Percentiles rank a stretch among this genome's conserved stretches.
Evolutionary conservation across 2,888 invertebrate genomes (phyloP).

Genomic region (Eretmocerus hayati): DNA sequence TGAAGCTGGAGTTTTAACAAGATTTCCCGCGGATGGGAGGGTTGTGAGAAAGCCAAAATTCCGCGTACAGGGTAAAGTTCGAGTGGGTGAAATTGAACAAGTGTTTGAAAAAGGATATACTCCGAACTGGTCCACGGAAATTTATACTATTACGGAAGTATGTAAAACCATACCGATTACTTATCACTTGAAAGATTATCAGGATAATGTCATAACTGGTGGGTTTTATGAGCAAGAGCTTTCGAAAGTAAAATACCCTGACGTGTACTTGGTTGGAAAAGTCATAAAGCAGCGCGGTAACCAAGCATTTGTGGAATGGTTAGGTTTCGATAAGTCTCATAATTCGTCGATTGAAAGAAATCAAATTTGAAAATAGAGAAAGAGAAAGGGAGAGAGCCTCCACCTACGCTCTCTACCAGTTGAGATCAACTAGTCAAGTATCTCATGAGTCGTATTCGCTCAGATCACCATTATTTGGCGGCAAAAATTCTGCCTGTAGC

Average conservation of each 20-base stretch:
- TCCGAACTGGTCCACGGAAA: conserved; percentile 35
- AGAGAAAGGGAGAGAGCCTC: too few species aligned
- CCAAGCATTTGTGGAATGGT: conserved; percentile 15
- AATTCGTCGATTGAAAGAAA: conserved; percentile 17
- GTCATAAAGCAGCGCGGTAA: conserved; percentile 3
- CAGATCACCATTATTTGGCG: too few species aligned
- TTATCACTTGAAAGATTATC: conserved; percentile 28
- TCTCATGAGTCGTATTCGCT: too few species aligned
- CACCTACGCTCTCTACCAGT: too few species aligned
- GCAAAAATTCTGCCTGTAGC: too few species aligned
- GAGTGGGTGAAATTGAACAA: conserved; percentile 31
- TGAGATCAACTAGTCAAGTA: too few species aligned
- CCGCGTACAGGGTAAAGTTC: conserved; percentile 18
- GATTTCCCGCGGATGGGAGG: not conserved
- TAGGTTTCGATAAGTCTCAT: conserved; percentile 16
- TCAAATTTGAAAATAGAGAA: not conserved
- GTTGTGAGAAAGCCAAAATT: conserved; percentile 7
- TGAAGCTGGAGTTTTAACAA: not conserved
- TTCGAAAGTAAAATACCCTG: too few species aligned
- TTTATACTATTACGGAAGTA: conserved; percentile 35
- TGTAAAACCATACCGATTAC: conserved; percentile 29
- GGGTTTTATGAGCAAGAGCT: conserved; percentile 23
- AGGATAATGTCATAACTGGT: conserved; percentile 29
- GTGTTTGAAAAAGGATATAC: conserved; percentile 32
- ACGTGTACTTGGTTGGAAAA: conserved; percentile 15